These are phyloP conservation scores for Pristis pectinata DNA, from an alignment of 2,797 vertebrate genomes.

Conservation along the genomic window DNA sequence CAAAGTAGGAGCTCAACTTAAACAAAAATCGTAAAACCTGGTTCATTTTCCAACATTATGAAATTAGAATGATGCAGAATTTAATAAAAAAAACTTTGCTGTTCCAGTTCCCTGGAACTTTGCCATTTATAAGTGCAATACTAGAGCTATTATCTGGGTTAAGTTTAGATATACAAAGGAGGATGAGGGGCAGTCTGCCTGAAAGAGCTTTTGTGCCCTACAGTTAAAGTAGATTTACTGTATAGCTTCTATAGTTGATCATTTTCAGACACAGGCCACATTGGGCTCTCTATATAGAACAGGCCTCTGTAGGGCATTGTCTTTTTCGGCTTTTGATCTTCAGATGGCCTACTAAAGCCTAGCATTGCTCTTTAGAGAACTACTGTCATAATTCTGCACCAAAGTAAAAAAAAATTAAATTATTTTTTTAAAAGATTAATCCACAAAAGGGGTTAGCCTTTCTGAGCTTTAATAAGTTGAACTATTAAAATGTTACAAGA, in stretches of 20 bases:
- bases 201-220: constrained; percentile 16
- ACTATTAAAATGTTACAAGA: background rate
- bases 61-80: background rate
- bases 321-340: constrained; percentile 15
- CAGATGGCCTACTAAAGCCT: constrained; percentile 26
- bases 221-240: constrained; percentile 27
- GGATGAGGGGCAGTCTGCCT: background rate
- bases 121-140: background rate
- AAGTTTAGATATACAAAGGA: background rate
- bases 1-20: no score
- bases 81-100: background rate
- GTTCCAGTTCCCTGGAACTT: background rate
- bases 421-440: constrained; percentile 1
- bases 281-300: constrained; percentile 33
- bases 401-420: background rate
- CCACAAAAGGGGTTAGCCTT: background rate
- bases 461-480: background rate
- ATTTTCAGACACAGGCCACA: constrained; percentile 12
- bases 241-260: background rate
- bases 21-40: background rate
- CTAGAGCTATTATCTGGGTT: constrained; percentile 5
- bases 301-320: background rate
- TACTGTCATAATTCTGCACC: background rate
- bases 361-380: constrained; percentile 18
- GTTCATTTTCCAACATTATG: background rate